Conservation (phyloP, 2,888 invertebrate species). For the Hipparchia sbordonii region DNA sequence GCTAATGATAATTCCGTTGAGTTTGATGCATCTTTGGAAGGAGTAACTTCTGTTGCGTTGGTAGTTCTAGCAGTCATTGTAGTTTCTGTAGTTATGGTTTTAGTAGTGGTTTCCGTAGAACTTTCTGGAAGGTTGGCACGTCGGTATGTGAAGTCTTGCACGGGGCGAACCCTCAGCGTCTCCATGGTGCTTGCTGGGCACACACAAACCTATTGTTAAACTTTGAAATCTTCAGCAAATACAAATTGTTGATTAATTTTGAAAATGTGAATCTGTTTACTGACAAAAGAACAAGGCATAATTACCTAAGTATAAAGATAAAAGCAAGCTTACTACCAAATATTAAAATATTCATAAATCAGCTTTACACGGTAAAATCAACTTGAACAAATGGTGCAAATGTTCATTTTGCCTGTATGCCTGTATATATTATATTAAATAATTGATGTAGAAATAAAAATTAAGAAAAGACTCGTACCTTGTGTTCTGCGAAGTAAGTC, state of each 20-base stretch:
- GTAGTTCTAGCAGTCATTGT: conserved; percentile 16
- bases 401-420: too few relatives aligned
- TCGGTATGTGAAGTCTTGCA: conserved; percentile 35
- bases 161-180: conserved; percentile 33
- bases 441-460: too few relatives aligned
- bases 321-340: too few relatives aligned
- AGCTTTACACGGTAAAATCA: not conserved
- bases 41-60: not conserved
- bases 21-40: conserved; percentile 4
- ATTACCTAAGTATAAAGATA: too few relatives aligned
- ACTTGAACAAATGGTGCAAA: too few relatives aligned
- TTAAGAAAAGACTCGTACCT: conserved; percentile 48
- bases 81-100: conserved; percentile 12
- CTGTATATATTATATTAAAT: too few relatives aligned
- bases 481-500: conserved; percentile 51
- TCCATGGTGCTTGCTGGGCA: conserved; percentile 57
- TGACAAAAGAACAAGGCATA: too few relatives aligned
- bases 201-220: conserved; percentile 64
- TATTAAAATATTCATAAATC: not conserved
- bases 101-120: conserved; percentile 14
- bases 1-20: conserved; percentile 56
- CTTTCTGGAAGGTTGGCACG: conserved; percentile 43
- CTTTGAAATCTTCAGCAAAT: not conserved
- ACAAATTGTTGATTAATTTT: not conserved
- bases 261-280: too few relatives aligned